Evolutionary conservation across 2,113 vertebrate genomes (phyloP), one percentile per base, ranked within the genome.

Genomic region (Pedionomus torquatus): DNA sequence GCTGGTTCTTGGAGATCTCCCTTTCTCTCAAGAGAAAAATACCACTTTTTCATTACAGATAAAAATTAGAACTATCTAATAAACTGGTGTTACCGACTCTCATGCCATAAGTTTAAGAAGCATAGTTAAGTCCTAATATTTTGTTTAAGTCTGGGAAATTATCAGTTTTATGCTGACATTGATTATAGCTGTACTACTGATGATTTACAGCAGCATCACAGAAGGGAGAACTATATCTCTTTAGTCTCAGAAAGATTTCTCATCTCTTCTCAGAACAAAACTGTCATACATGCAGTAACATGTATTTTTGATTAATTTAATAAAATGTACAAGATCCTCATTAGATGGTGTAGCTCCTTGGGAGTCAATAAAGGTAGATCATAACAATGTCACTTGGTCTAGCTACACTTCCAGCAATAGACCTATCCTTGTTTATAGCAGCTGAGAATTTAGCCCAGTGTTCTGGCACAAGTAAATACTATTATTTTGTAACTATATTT

Each of bases 401-500:
- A 55, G 35, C 35, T 92, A 44, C 37, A 33, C 23, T 81, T 87
- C 35, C 54, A 91, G 31, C 52, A 87, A 82, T 1, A 93, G 77
- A 33, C 5, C 35, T 74, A 55, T 26, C 33, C 33, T 90, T 86
- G 31, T 88, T 96, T 94, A 89, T 54, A 80, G 57, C 70, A 89
- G 69, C 17, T 89, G 74, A 87, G 58, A 84, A 63, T 88, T 87
- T 78, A 88, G 41, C 49, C 58, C 48, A 69, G 49, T 55, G 61
- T 85, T 92, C 65, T 87, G 77, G 65, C 70, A 85, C 28, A 93
- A 95, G 84, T 48, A 92, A 87, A 89, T 16, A 64, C 13, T 87
- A 93, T 87, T 91, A 94, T 87, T 96, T 97, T 72, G 54, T 76
- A 79, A 61, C 63, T 46, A 79, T 64, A 39, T 81, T 94, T 95